phyloP scores from a whole-genome alignment of 2,797 vertebrate species.

The Acropternis orthonyx region DNA sequence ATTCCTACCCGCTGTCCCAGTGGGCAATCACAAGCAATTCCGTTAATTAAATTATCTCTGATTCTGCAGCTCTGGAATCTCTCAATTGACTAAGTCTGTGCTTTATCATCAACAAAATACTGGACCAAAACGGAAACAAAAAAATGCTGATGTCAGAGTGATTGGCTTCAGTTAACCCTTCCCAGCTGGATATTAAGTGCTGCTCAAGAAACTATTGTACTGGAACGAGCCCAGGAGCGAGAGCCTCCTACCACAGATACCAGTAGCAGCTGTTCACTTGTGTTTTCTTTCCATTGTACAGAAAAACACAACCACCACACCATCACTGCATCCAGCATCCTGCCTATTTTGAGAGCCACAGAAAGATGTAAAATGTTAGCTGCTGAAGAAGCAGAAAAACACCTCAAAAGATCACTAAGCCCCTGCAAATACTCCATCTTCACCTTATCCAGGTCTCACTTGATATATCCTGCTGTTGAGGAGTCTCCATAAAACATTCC shows the following conservation, averaged over 20 bases:
- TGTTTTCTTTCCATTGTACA: background rate
- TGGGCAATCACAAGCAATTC: constrained; percentile 69
- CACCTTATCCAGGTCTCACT: background rate
- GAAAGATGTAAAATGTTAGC: background rate
- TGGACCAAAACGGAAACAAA: constrained; percentile 48
- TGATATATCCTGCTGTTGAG: background rate
- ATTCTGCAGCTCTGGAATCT: constrained; percentile 73
- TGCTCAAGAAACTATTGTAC: constrained; percentile 23
- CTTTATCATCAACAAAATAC: constrained; percentile 73
- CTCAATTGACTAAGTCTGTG: constrained; percentile 73
- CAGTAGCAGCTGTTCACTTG: background rate
- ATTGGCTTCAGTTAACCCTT: constrained; percentile 56
- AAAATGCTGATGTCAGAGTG: constrained; percentile 36
- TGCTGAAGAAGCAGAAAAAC: background rate
- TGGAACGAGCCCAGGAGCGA: background rate
- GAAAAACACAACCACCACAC: background rate
- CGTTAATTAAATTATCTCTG: constrained; percentile 78
- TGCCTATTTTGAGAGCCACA: background rate
- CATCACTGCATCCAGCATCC: background rate
- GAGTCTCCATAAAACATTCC: background rate
- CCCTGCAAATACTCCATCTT: background rate
- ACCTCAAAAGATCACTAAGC: background rate
- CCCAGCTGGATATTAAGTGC: constrained; percentile 27
- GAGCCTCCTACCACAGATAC: background rate
- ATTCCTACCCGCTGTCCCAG: constrained; percentile 67